phyloP scores from a whole-genome alignment of 2,888 invertebrate genomes.

The Phortica okadai region DNA sequence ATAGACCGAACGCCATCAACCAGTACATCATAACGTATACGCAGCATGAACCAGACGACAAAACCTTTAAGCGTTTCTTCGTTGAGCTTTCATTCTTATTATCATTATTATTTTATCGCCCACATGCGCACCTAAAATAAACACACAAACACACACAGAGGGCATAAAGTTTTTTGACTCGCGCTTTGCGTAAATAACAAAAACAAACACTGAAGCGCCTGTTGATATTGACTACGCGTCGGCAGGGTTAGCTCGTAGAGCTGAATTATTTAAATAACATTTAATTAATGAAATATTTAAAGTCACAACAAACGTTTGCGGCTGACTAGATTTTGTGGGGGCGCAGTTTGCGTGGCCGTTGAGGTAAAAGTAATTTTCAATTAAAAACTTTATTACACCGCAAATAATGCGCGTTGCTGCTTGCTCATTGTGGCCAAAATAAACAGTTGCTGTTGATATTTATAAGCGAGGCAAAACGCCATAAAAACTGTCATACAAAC shows the following conservation, averaged over 20 bases:
- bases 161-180: conserved; percentile 7
- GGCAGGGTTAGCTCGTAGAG: neutral
- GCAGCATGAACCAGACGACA: neutral
- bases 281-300: conserved; percentile 47
- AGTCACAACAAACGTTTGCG: neutral
- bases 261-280: conserved; percentile 45
- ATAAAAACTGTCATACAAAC: neutral
- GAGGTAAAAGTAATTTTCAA: neutral
- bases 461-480: neutral
- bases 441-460: conserved; percentile 7
- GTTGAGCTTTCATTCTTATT: no score
- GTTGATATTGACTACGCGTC: conserved; percentile 2
- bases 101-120: neutral
- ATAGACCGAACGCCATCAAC: no score
- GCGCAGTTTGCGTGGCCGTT: neutral
- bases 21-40: neutral
- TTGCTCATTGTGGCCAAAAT: neutral
- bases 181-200: neutral
- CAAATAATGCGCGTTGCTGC: neutral
- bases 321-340: neutral
- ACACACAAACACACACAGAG: conserved; percentile 1
- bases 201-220: conserved; percentile 1
- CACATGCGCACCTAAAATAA: neutral
- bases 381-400: neutral
- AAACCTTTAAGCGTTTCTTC: no score